Base-by-base conservation (phyloP, 2,113 vertebrate genomes). In the Phalacrocorax carbo region DNA sequence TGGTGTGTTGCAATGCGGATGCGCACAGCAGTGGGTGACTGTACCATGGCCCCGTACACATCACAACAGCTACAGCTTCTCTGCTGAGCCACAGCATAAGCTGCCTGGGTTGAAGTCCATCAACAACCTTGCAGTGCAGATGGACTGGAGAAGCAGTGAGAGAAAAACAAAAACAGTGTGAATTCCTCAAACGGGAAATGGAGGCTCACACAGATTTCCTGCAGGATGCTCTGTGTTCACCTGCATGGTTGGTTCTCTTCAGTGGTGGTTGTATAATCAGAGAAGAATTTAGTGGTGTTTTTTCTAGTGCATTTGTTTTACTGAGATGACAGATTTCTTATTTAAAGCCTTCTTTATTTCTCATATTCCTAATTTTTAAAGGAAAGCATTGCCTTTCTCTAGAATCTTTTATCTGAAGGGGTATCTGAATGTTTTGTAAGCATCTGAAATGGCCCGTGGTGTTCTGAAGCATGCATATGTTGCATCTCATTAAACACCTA, bases 51-150 rank as follows among this genome's bases (percentile, higher is more conserved):
- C 42, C 40, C 13, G 0, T 7, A 7, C 18, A 23, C 21, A 13
- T 66, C 27, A 15, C 0, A 1, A 13, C 13, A 23, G 34, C 49
- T 46, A 14, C 27, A 1, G 6, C 62, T 61, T 66, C 44, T 83
- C 25, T 77, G 54, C 10, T 64, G 36, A 90, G 21, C 54, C 54
- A 17, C 68, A 70, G 46, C 32, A 25, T 38, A 40, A 90, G 23
- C 30, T 88, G 61, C 38, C 13, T 71, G 52, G 17, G 5, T 72
- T 80, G 49, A 49, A 71, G 48, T 68, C 52, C 34, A 8, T 75
- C 44, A 34, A 0, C 4, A 3, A 9, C 51, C 26, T 88, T 1
- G 2, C 48, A 7, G 15, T 25, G 20, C 12, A 5, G 69, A 46
- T 49, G 68, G 46, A 27, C 38, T 57, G n/a, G 51, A 66, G 76